Conservation (phyloP, 2,888 invertebrate genomes). For the Formica aserva region DNA sequence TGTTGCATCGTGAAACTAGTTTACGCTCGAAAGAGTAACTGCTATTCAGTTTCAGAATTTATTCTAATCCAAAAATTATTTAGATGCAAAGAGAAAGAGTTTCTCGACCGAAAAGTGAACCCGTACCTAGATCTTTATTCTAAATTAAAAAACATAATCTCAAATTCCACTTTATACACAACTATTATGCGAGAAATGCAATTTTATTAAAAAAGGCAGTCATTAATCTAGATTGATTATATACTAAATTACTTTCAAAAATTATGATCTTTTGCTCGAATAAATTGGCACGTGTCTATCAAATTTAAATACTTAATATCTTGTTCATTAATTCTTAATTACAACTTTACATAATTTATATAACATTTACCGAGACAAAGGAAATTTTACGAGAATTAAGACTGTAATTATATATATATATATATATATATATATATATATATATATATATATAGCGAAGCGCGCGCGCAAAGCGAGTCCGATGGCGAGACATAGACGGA, state of each 20-base stretch:
- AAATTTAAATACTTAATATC: background rate
- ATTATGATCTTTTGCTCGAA: background rate
- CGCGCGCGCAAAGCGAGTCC: background rate
- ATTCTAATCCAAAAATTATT: background rate
- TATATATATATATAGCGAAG: background rate
- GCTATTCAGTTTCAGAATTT: constrained; percentile 8
- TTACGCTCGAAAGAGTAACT: background rate
- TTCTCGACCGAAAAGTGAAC: too few species aligned
- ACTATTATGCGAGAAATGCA: background rate
- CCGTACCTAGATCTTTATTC: background rate
- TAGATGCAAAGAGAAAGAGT: too few species aligned
- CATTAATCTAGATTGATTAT: background rate
- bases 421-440: too few species aligned
- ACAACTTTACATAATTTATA: background rate
- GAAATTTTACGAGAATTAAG: background rate
- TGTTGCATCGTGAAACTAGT: constrained; percentile 15
- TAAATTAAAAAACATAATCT: background rate
- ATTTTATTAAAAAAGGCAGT: background rate
- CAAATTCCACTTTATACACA: background rate
- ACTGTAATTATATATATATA: too few species aligned
- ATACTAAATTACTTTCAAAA: background rate
- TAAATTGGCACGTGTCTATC: background rate
- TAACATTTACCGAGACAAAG: background rate
- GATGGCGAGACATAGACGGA: background rate
- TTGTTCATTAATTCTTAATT: background rate